phyloP scores from a whole-genome alignment of 2,888 invertebrate species.

The Heliconius cydno region DNA sequence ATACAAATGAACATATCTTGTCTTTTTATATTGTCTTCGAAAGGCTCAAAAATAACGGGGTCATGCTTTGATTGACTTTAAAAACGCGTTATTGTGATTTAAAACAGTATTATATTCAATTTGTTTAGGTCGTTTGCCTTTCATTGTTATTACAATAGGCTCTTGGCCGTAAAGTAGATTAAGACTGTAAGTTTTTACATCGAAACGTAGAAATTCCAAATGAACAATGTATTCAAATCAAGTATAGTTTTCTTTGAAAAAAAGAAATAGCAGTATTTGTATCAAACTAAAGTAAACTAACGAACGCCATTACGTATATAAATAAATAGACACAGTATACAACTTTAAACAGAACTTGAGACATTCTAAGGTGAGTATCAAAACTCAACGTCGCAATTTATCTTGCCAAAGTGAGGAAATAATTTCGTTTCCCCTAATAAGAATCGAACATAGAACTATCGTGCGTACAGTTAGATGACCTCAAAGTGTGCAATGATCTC shows the following conservation, averaged over 20 bases:
- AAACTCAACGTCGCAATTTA: too few relatives aligned
- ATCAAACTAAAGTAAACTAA: neutral
- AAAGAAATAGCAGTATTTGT: neutral
- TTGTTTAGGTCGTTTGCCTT: conserved; percentile 44
- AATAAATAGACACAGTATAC: too few relatives aligned
- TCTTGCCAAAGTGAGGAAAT: too few relatives aligned
- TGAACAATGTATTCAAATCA: conserved; percentile 34
- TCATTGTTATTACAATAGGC: conserved; percentile 38
- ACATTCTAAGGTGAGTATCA: too few relatives aligned
- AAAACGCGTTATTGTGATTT: conserved; percentile 45
- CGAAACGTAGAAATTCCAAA: conserved; percentile 34
- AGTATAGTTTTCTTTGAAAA: conserved; percentile 14
- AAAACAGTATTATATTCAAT: conserved; percentile 46
- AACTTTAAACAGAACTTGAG: too few relatives aligned
- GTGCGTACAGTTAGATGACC: too few relatives aligned
- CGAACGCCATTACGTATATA: neutral
- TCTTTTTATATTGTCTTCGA: neutral
- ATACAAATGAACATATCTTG: conserved; percentile 5
- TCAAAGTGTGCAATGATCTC: neutral
- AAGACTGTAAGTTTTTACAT: conserved; percentile 26
- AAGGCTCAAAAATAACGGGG: conserved; percentile 28
- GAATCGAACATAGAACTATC: too few relatives aligned
- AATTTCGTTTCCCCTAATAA: too few relatives aligned
- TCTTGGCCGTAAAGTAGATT: conserved; percentile 41
- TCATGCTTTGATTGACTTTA: conserved; percentile 48